Evolutionary conservation across 2,113 vertebrate species (phyloP), one percentile per base, ranked within the genome.

Genomic region (Eira barbara): DNA sequence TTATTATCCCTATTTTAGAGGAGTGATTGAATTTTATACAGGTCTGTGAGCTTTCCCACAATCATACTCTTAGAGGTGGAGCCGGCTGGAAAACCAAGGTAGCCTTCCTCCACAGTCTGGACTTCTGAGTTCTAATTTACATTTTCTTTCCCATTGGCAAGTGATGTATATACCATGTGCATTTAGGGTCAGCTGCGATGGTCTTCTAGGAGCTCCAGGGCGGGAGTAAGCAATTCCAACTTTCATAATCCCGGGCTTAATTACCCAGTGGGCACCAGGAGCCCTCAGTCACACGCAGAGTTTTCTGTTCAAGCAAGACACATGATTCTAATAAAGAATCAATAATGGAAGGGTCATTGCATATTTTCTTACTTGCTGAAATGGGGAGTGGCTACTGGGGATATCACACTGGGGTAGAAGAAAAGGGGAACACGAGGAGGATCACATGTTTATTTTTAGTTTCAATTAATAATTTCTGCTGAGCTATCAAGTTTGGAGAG

Each of bases 301-400:
- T 94, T 86, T 95, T 91, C 45, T 93, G 73, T 97, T 95, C 97
- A 97, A 95, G 86, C 79, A 97, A 97, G 97, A 96, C 94, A 80
- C 91, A 98, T 95, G 96, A 96, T 95, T 96, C 65, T 93, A 98
- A 98, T 98, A 98, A 99, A 97, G 97, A 98, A 98, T 97, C 97
- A 88, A 95, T 97, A 98, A 94, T 8, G 23, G 69, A 65, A 39
- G 2, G 65, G 31, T 34, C 83, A 20, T 17, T 97, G 78, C 29
- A 17, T 88, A 81, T 96, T 98, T 97, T 94, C 63, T 65, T 59
- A 76, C 96, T 91, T 89, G 89, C 96, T 94, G 85, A 97, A 97
- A 96, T 81, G 76, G 97, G 39, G 76, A 94, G 27, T n/a, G 36
- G 57, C 81, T 97, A 55, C 84, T 65, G 63, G 97, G 91, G 84